Base-by-base conservation (phyloP, 2,888 invertebrate genomes). In the Hydrotaea cyrtoneurina region DNA sequence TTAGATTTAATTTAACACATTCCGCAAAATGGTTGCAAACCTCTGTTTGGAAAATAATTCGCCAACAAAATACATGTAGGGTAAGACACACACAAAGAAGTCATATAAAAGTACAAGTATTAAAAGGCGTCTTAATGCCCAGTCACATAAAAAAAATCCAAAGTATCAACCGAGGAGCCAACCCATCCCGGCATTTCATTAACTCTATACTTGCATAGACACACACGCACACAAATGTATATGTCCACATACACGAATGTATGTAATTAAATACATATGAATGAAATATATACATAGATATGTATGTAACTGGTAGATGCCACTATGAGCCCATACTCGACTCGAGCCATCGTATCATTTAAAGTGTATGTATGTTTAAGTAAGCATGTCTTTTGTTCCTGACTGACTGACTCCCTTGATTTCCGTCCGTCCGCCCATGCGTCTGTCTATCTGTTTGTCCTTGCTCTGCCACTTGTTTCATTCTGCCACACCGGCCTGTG, bases 41-140 rank as follows among this genome's bases (percentile, higher is more conserved):
- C n/a, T n/a, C n/a, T n/a, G n/a, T n/a, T n/a, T n/a, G n/a, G n/a
- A 72, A 72, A 81, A 71, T 64, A 77, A 72, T 53, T 53, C 23
- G 11, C 21, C n/a, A 53, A 43, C 64, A 57, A 57, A n/a, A n/a
- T n/a, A n/a, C 17, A 15, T 10, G 11, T 59, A 59, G 26, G 26
- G 26, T 15, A 59, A 23, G 3, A 26, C 10, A 15, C 26, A 59
- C 15, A 21, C 17, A 26, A 59, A 71, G 80, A 13, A 76, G 53
- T 73, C 66, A 66, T 72, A 73, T 39, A 57, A 76, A 74, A 74
- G 74, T 74, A 39, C 64, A 74, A 77, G 71, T 78, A 75, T 62
- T 55, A 72, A 84, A n/a, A 84, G 83, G 83, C 80, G 83, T 84
- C 83, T 53, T 80, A 21, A 55, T 78, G 83, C 57, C 83, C 80